Evolutionary conservation across 2,797 vertebrate genomes (phyloP).

Genomic region (Phaenicophaeus curvirostris): DNA sequence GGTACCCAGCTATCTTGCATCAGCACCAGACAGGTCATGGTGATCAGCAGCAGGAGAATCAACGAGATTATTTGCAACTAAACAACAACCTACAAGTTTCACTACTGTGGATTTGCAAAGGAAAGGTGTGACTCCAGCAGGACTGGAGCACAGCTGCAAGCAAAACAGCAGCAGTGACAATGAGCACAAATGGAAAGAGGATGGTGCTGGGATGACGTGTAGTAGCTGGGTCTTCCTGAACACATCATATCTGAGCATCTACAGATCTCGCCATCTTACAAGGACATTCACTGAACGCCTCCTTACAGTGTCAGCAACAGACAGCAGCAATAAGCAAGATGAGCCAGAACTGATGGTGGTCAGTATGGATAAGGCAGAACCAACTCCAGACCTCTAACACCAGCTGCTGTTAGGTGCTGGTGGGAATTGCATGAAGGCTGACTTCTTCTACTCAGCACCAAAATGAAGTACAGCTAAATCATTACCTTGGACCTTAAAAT

Average conservation of each 20-base stretch:
- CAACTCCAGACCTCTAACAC: neutral
- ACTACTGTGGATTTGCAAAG: neutral
- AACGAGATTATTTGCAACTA: neutral
- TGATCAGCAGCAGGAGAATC: neutral
- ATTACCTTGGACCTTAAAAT: neutral
- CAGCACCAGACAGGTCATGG: neutral
- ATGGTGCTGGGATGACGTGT: neutral
- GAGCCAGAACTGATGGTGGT: neutral
- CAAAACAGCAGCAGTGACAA: accelerated
- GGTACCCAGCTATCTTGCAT: neutral
- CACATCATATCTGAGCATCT: neutral
- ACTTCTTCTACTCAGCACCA: neutral
- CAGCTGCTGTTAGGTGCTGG: neutral
- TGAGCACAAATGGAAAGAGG: neutral
- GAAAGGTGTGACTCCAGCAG: neutral
- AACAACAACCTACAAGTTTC: neutral
- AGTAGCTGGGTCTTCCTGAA: neutral
- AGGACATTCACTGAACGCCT: neutral
- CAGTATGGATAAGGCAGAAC: neutral
- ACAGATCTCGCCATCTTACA: neutral
- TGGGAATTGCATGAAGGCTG: neutral
- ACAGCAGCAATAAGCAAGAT: neutral
- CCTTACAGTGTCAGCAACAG: neutral
- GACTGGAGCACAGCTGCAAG: neutral
- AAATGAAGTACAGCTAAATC: neutral